Conservation (phyloP, 2,888 invertebrate species). For the Standfussiana lucernea region DNA sequence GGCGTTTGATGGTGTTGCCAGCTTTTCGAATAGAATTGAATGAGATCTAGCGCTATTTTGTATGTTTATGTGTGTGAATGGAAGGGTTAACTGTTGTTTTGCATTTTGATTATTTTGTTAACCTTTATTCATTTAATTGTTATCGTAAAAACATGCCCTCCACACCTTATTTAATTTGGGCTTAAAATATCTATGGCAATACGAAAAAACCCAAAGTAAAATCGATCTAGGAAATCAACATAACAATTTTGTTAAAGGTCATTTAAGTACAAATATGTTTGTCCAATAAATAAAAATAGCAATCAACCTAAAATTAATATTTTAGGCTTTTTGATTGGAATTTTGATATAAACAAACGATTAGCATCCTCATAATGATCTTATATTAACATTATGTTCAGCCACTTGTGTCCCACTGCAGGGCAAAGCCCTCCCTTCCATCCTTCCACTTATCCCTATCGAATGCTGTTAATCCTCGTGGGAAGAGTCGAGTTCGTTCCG, state of each 20-base stretch:
- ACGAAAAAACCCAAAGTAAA: background rate
- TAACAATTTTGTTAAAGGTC: background rate
- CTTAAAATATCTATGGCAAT: background rate
- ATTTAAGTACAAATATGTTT: background rate
- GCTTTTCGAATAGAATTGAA: constrained; percentile 35
- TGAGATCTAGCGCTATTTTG: constrained; percentile 32
- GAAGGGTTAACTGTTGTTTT: constrained; percentile 9
- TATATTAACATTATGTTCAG: too few relatives aligned
- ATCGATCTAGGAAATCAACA: constrained; percentile 1
- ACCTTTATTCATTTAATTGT: background rate
- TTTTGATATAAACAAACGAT: constrained; percentile 9
- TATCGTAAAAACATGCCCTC: background rate
- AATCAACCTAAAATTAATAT: background rate
- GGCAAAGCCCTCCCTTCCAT: too few relatives aligned
- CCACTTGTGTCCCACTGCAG: too few relatives aligned
- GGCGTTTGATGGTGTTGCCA: constrained; percentile 38
- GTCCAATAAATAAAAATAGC: constrained; percentile 12
- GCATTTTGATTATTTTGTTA: background rate
- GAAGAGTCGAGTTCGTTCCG: too few relatives aligned
- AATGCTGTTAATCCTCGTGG: too few relatives aligned
- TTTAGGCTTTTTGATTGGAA: background rate
- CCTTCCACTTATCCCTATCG: too few relatives aligned
- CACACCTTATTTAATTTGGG: background rate
- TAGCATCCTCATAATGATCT: background rate
- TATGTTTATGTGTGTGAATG: constrained; percentile 31